These are phyloP conservation scores for Conchocele bisecta DNA, from an alignment of 2,888 invertebrate genomes.

Conservation along the genomic window DNA sequence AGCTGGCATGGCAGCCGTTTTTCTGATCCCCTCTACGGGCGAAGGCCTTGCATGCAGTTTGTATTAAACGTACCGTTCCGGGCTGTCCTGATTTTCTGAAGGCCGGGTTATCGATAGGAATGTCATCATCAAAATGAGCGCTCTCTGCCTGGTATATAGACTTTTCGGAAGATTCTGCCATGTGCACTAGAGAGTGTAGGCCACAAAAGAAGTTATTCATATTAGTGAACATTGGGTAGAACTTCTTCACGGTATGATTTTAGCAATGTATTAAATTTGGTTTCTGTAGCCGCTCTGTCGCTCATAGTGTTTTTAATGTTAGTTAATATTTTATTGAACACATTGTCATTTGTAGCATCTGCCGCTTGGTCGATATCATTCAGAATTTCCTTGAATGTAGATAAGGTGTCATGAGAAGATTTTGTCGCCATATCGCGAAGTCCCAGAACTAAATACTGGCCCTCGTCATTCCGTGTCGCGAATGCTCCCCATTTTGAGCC, in stretches of 20 bases:
- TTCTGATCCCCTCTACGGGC: slow-evolving; percentile 28
- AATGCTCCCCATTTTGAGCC: slow-evolving; percentile 27
- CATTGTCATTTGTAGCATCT: background rate
- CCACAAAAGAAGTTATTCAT: slow-evolving; percentile 20
- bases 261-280: background rate
- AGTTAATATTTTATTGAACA: slow-evolving; percentile 1
- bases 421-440: slow-evolving; percentile 25
- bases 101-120: background rate
- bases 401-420: slow-evolving; percentile 7
- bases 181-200: slow-evolving; percentile 25
- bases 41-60: slow-evolving; percentile 8
- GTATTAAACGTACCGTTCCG: background rate
- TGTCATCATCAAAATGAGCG: slow-evolving; percentile 3
- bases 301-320: slow-evolving; percentile 33
- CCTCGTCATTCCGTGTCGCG: slow-evolving; percentile 12
- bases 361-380: slow-evolving; percentile 2
- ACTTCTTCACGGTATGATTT: background rate
- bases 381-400: background rate
- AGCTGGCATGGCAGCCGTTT: slow-evolving; percentile 34
- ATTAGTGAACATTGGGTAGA: background rate
- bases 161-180: slow-evolving; percentile 14
- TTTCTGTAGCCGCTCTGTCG: slow-evolving; percentile 18
- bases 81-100: background rate
- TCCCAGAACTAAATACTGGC: slow-evolving; percentile 9
- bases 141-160: slow-evolving; percentile 2